A percentile compares a stretch with the other conserved stretches of the same genome.
phyloP scores from a whole-genome alignment of 2,888 invertebrate genomes.

The Petrolisthes cinctipes region DNA sequence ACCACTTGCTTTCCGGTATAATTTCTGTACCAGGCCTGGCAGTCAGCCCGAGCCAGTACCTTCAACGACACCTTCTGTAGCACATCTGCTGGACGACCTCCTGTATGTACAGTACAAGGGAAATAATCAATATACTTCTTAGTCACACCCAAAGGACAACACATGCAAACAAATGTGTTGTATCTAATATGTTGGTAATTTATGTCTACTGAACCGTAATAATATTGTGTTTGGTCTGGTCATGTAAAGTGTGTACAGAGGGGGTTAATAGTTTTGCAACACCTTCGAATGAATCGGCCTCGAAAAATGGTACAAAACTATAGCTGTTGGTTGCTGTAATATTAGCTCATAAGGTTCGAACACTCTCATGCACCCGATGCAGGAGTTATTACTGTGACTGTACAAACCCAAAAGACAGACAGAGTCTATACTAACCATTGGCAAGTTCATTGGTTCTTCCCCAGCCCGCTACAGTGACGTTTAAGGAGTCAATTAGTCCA shows the following conservation, averaged over 20 bases:
- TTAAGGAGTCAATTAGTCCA: slow-evolving; percentile 16
- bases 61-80: slow-evolving; percentile 61
- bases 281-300: too few species aligned
- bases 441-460: slow-evolving; percentile 45
- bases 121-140: background rate
- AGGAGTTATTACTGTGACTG: too few species aligned
- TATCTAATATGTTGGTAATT: too few species aligned
- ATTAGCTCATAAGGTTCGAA: too few species aligned
- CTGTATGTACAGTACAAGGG: background rate
- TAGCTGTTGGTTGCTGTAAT: too few species aligned
- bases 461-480: slow-evolving; percentile 63
- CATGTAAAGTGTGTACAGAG: too few species aligned
- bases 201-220: too few species aligned
- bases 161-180: too few species aligned
- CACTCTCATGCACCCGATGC: too few species aligned
- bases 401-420: background rate
- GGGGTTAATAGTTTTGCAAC: too few species aligned
- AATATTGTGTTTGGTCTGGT: too few species aligned
- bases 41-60: slow-evolving; percentile 46
- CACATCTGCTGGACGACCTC: slow-evolving; percentile 27
- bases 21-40: slow-evolving; percentile 48
- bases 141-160: background rate
- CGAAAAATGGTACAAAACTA: too few species aligned
- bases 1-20: background rate
- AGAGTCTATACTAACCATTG: slow-evolving; percentile 29